A percentile compares a stretch with the other conserved stretches of the same genome.
These are phyloP conservation scores for Perca schrenkii DNA, from an alignment of 2,113 vertebrate species.

Conservation along the genomic window DNA sequence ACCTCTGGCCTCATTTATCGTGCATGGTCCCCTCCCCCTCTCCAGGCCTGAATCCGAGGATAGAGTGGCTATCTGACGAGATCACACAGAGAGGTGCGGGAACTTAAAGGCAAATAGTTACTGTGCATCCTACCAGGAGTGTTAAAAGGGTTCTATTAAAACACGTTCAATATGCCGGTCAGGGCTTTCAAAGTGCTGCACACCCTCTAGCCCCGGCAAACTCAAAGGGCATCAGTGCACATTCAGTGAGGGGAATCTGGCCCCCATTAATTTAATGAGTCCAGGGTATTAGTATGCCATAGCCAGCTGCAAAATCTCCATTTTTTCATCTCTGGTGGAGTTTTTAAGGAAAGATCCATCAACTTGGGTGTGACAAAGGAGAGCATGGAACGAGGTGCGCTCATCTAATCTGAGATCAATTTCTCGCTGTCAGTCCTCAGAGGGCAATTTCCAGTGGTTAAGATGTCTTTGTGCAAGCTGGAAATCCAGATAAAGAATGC, in stretches of 20 bases:
- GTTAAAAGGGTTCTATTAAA: conserved; percentile 85
- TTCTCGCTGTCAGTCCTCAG: conserved; percentile 72
- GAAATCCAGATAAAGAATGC: conserved; percentile 65
- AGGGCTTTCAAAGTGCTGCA: conserved; percentile 84
- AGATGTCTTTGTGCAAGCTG: conserved; percentile 65
- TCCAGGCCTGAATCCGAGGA: conserved; percentile 73
- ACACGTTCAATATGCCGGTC: conserved; percentile 85
- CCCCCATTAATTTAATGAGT: conserved; percentile 87
- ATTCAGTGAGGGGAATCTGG: conserved; percentile 80
- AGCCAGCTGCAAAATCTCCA: conserved; percentile 77
- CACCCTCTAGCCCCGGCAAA: conserved; percentile 83
- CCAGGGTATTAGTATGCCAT: conserved; percentile 85
- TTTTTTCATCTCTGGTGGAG: conserved; percentile 77
- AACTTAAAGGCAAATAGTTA: conserved; percentile 84
- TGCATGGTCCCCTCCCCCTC: conserved; percentile 65
- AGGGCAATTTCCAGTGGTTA: conserved; percentile 78
- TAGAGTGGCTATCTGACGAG: conserved; percentile 79
- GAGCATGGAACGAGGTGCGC: conserved; percentile 61
- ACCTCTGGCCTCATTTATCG: conserved; percentile 84
- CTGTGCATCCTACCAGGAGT: conserved; percentile 82
- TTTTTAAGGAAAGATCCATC: conserved; percentile 77
- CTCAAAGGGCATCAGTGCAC: conserved; percentile 85
- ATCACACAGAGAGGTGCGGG: conserved; percentile 82
- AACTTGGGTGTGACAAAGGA: conserved; percentile 80
- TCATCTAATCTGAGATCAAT: conserved; percentile 79